Percentiles rank a stretch among this genome's conserved stretches.
These are phyloP conservation scores for Branchinecta sandiegonensis DNA, from an alignment of 2,888 invertebrate species.

Conservation along the genomic window DNA sequence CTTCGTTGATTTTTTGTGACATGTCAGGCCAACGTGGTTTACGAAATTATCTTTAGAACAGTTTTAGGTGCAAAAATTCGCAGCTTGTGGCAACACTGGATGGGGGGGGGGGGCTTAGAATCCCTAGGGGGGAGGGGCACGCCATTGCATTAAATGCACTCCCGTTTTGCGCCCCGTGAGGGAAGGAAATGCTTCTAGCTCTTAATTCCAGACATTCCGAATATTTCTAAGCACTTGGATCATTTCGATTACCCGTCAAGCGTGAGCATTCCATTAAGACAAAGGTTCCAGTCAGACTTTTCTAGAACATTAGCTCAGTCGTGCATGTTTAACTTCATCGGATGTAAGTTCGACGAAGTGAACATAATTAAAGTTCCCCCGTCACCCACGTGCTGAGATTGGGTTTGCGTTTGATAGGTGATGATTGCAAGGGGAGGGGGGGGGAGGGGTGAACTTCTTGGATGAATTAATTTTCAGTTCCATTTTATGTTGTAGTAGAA, in stretches of 20 bases:
- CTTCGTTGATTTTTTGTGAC: too few species aligned
- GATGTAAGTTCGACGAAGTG: not conserved
- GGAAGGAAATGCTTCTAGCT: too few species aligned
- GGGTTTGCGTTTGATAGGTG: not conserved
- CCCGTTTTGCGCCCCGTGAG: too few species aligned
- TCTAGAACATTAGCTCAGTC: conserved; percentile 16
- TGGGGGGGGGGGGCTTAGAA: too few species aligned
- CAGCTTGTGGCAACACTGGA: too few species aligned
- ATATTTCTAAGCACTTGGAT: too few species aligned
- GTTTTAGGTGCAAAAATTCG: too few species aligned
- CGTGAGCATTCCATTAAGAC: conserved; percentile 11
- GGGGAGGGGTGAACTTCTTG: not conserved
- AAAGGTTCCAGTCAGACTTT: conserved; percentile 12
- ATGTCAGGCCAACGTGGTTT: too few species aligned
- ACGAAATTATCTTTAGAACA: too few species aligned
- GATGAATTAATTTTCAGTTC: not conserved
- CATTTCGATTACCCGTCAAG: not conserved
- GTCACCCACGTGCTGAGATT: not conserved
- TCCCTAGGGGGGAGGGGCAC: too few species aligned
- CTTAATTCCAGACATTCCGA: too few species aligned
- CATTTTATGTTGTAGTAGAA: not conserved
- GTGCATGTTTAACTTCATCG: conserved; percentile 1
- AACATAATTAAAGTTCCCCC: not conserved
- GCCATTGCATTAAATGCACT: too few species aligned
- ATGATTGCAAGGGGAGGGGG: not conserved